Conservation (phyloP, 2,113 vertebrate genomes). For the Aegithalos caudatus region DNA sequence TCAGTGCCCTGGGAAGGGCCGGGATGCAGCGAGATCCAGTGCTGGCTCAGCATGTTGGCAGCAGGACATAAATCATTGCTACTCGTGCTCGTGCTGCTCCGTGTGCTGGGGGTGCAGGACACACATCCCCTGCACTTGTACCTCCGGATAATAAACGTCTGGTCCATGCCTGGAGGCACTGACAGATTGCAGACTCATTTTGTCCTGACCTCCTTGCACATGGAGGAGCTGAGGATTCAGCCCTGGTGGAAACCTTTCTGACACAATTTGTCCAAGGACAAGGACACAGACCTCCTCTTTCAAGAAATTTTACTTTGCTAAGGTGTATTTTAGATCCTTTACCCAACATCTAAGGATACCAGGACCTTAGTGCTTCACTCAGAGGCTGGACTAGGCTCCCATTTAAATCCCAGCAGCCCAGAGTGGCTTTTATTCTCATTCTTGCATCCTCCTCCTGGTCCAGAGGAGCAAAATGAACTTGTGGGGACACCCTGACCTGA, state of each 20-base stretch:
- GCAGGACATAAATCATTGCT: not conserved
- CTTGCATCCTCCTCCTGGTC: fast-evolving
- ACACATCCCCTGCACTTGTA: not conserved
- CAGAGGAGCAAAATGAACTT: not conserved
- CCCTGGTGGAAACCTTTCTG: not conserved
- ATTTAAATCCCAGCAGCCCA: not conserved
- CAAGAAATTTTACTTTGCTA: not conserved
- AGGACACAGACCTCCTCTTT: not conserved
- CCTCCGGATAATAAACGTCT: not conserved
- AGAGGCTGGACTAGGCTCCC: not conserved
- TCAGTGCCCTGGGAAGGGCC: not conserved
- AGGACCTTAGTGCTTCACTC: not conserved
- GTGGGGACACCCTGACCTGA: not conserved
- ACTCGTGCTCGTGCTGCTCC: not conserved
- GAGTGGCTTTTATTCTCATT: not conserved
- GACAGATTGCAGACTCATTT: not conserved
- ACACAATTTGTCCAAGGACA: not conserved
- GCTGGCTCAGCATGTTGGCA: not conserved
- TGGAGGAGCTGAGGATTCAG: not conserved
- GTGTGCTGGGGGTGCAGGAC: not conserved
- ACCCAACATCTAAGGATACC: not conserved
- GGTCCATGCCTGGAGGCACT: fast-evolving
- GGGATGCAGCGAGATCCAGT: fast-evolving
- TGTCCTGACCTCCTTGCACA: not conserved
- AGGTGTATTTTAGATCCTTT: not conserved